These are phyloP conservation scores for Puma concolor DNA, from an alignment of 2,113 vertebrate genomes.

Conservation along the genomic window DNA sequence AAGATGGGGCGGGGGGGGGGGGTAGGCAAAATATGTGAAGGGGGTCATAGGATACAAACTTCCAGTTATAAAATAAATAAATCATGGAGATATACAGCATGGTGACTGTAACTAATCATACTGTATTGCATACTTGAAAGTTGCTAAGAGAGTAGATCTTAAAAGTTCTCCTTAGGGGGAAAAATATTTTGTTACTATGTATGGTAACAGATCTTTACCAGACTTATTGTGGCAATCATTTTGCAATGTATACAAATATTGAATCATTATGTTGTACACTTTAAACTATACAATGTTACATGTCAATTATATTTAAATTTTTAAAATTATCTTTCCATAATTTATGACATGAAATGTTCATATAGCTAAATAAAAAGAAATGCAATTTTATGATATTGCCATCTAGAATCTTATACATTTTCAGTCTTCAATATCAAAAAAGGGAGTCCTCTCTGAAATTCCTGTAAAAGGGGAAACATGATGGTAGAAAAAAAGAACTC, in stretches of 20 bases:
- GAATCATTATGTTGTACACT: neutral
- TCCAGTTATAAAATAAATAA: neutral
- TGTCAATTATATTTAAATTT: neutral
- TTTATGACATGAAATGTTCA: neutral
- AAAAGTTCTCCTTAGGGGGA: neutral
- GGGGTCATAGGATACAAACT: neutral
- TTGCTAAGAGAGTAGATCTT: neutral
- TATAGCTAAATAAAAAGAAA: neutral
- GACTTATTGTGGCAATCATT: neutral
- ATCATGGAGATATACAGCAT: neutral
- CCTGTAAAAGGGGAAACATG: neutral
- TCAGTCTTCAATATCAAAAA: neutral
- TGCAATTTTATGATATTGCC: neutral
- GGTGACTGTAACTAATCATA: neutral
- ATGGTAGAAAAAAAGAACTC: neutral
- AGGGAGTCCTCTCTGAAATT: neutral
- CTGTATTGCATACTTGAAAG: neutral
- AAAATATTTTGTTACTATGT: neutral
- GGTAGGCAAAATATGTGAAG: neutral
- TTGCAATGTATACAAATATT: neutral
- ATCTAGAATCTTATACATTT: neutral
- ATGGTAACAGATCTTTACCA: neutral
- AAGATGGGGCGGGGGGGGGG: too few relatives aligned
- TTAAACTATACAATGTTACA: neutral
- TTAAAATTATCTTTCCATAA: neutral